Evolutionary conservation across 2,888 invertebrate genomes (phyloP).

Genomic region (Epinotia bilunana): DNA sequence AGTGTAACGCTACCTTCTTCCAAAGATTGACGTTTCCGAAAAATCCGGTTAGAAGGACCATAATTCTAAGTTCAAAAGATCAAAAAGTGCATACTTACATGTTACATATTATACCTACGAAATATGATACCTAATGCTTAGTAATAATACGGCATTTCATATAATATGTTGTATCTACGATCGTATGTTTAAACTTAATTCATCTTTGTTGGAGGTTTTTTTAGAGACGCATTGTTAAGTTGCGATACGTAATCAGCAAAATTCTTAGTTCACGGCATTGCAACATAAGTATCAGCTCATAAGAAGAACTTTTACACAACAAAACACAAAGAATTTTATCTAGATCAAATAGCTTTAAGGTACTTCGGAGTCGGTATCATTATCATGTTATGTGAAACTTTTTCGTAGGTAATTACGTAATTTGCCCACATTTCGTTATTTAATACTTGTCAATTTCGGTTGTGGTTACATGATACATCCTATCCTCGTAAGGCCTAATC

Average conservation of each 20-base stretch:
- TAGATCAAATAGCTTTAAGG: background rate
- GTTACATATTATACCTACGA: no score
- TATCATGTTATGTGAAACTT: constrained; percentile 15
- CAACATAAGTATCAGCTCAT: background rate
- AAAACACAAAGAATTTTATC: constrained; percentile 4
- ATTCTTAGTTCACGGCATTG: constrained; percentile 10
- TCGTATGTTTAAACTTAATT: background rate
- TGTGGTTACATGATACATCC: constrained; percentile 17
- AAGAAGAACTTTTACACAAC: constrained; percentile 7
- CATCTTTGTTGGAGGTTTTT: background rate
- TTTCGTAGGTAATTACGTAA: constrained; percentile 11
- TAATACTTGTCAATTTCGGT: constrained; percentile 3
- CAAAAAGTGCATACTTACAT: no score
- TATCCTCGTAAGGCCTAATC: no score
- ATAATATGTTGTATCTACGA: background rate
- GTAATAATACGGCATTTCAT: background rate
- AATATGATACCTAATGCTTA: no score
- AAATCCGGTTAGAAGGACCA: background rate
- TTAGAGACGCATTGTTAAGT: background rate
- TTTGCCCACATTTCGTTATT: constrained; percentile 9
- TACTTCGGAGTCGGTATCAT: background rate
- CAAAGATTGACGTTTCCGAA: background rate
- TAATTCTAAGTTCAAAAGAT: background rate
- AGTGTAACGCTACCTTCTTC: no score
- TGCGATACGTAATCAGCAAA: constrained; percentile 5